A percentile compares a stretch with the other conserved stretches of the same genome.
Conservation (phyloP, 2,888 invertebrate species). For the Nomada ruficornis region DNA sequence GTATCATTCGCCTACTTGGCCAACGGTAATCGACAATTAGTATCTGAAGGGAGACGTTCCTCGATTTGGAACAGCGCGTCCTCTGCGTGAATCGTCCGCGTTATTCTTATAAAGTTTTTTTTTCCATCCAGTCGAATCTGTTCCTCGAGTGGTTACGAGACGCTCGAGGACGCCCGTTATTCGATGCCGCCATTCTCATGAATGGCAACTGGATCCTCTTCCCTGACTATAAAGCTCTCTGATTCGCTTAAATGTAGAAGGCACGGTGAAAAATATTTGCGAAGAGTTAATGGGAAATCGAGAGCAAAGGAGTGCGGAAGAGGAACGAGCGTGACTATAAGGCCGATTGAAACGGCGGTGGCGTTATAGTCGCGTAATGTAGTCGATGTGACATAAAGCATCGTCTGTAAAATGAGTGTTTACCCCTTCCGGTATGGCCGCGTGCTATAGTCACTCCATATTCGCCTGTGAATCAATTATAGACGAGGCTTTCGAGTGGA, state of each 20-base stretch:
- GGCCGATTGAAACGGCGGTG: neutral
- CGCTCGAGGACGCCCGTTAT: constrained; percentile 1
- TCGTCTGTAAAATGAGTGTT: constrained; percentile 55
- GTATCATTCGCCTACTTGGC: neutral
- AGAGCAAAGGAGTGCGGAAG: constrained; percentile 7
- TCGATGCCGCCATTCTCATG: constrained; percentile 4
- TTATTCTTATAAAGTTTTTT: constrained; percentile 25
- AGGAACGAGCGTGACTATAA: constrained; percentile 15
- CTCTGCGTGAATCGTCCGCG: constrained; percentile 25
- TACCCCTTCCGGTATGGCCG: constrained; percentile 59
- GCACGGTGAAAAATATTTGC: neutral
- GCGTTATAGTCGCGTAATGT: constrained; percentile 24
- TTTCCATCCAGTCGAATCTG: constrained; percentile 14
- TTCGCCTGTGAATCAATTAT: constrained; percentile 5
- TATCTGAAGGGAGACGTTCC: constrained; percentile 16
- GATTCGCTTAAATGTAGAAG: constrained; percentile 9
- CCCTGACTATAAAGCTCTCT: constrained; percentile 12
- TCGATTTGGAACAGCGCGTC: constrained; percentile 6
- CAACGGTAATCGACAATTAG: constrained; percentile 1
- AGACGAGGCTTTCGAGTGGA: constrained; percentile 13
- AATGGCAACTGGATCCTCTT: constrained; percentile 7
- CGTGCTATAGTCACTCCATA: constrained; percentile 29
- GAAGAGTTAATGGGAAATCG: neutral
- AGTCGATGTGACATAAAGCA: constrained; percentile 22
- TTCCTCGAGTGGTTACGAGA: constrained; percentile 4